These are phyloP conservation scores for Drosophila aff. DNA, from an alignment of 1,140 invertebrate genomes.

Conservation along the genomic window DNA sequence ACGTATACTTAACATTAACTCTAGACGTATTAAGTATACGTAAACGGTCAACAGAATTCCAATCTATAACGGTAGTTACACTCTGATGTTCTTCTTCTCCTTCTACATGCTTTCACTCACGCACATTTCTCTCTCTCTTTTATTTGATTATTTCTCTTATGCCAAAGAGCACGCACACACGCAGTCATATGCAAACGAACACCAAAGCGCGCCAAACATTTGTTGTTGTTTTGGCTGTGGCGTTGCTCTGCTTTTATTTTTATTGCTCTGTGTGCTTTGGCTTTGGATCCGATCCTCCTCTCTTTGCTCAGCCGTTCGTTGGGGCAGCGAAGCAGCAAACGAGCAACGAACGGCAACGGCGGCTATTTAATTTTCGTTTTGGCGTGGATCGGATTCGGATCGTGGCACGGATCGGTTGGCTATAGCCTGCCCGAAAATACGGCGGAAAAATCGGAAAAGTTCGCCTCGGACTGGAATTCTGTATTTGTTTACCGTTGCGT, in stretches of 20 bases:
- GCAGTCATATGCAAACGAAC: slow-evolving; percentile 56
- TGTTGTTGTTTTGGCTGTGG: slow-evolving; percentile 26
- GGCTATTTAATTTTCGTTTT: slow-evolving; percentile 79
- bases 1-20: neutral
- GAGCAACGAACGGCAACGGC: slow-evolving; percentile 41
- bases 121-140: slow-evolving; percentile 28
- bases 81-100: slow-evolving; percentile 4
- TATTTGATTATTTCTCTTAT: slow-evolving; percentile 11
- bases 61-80: neutral
- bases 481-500: slow-evolving; percentile 39
- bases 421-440: slow-evolving; percentile 29
- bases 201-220: slow-evolving; percentile 73
- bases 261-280: slow-evolving; percentile 63
- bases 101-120: neutral
- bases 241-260: slow-evolving; percentile 80
- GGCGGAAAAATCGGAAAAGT: slow-evolving; percentile 43
- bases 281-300: slow-evolving; percentile 36
- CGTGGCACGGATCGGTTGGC: slow-evolving; percentile 31
- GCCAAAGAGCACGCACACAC: slow-evolving; percentile 52
- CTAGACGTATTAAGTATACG: neutral
- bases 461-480: slow-evolving; percentile 57
- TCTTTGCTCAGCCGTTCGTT: slow-evolving; percentile 29
- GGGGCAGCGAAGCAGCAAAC: slow-evolving; percentile 45
- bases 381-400: slow-evolving; percentile 66
- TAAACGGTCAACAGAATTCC: neutral